These are phyloP conservation scores for Drosophila tanythrix DNA, from an alignment of 2,888 invertebrate genomes.

Conservation along the genomic window DNA sequence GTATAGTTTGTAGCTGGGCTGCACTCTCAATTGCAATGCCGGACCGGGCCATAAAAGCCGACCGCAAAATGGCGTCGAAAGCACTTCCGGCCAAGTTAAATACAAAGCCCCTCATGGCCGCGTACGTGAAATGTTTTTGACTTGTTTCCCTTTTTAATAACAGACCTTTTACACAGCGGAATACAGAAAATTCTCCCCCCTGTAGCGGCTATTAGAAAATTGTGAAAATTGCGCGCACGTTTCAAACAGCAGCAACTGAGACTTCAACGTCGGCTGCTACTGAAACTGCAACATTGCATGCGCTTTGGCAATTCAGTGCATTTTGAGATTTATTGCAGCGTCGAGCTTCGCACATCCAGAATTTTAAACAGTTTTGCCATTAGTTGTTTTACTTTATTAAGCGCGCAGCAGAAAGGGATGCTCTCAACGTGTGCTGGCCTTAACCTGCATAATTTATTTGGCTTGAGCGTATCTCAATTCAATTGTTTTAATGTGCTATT, in stretches of 20 bases:
- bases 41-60: conserved; percentile 54
- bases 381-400: conserved; percentile 74
- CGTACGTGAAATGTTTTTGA: conserved; percentile 70
- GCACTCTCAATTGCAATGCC: conserved; percentile 63
- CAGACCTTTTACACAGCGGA: conserved; percentile 21
- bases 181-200: background rate
- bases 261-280: conserved; percentile 10
- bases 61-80: conserved; percentile 78
- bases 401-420: conserved; percentile 39
- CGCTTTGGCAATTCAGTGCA: conserved; percentile 71
- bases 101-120: conserved; percentile 45
- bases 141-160: conserved; percentile 59
- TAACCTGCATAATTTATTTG: conserved; percentile 71
- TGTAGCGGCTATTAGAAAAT: conserved; percentile 75
- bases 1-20: conserved; percentile 30
- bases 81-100: conserved; percentile 69
- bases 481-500: conserved; percentile 2
- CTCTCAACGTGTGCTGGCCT: conserved; percentile 35
- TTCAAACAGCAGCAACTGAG: conserved; percentile 38
- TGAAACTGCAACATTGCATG: conserved; percentile 59
- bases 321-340: conserved; percentile 73
- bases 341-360: conserved; percentile 49
- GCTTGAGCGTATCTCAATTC: conserved; percentile 60
- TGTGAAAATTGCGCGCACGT: conserved; percentile 79
- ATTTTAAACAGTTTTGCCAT: conserved; percentile 75